Percentiles rank a stretch among this genome's conserved stretches.
These are phyloP conservation scores for Byasa hedistus DNA, from an alignment of 2,888 invertebrate species.

Conservation along the genomic window DNA sequence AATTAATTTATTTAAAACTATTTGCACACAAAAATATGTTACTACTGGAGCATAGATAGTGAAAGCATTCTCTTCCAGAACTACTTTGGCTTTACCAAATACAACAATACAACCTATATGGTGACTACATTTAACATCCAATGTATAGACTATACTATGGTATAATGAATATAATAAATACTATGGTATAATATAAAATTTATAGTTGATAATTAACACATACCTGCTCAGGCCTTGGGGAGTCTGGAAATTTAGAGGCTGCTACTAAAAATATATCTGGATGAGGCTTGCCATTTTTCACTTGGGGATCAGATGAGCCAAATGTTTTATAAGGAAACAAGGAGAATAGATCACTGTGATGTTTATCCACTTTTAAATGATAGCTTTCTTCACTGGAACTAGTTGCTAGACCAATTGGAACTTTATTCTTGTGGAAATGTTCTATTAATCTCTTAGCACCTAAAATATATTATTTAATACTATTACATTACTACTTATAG, in stretches of 20 bases:
- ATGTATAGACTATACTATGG: not conserved
- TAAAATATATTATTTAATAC: slow-evolving; percentile 54
- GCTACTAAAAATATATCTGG: slow-evolving; percentile 93
- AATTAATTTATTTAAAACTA: not conserved
- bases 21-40: no score
- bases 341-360: slow-evolving; percentile 83
- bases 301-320: slow-evolving; percentile 90
- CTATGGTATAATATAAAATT: no score
- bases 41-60: no score
- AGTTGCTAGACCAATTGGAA: slow-evolving; percentile 93
- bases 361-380: slow-evolving; percentile 83
- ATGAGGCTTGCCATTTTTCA: slow-evolving; percentile 90
- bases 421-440: slow-evolving; percentile 84
- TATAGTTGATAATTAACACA: not conserved
- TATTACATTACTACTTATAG: not conserved
- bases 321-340: slow-evolving; percentile 87
- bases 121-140: no score
- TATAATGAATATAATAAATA: not conserved
- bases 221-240: slow-evolving; percentile 80
- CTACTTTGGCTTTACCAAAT: no score
- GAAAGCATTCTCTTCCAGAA: no score
- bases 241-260: slow-evolving; percentile 84
- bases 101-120: no score
- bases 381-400: slow-evolving; percentile 88
- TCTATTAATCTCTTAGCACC: slow-evolving; percentile 87